Percentiles rank a stretch among this genome's conserved stretches.
These are phyloP conservation scores for Mesembrinibis cayennensis DNA, from an alignment of 2,113 vertebrate genomes.

Conservation along the genomic window DNA sequence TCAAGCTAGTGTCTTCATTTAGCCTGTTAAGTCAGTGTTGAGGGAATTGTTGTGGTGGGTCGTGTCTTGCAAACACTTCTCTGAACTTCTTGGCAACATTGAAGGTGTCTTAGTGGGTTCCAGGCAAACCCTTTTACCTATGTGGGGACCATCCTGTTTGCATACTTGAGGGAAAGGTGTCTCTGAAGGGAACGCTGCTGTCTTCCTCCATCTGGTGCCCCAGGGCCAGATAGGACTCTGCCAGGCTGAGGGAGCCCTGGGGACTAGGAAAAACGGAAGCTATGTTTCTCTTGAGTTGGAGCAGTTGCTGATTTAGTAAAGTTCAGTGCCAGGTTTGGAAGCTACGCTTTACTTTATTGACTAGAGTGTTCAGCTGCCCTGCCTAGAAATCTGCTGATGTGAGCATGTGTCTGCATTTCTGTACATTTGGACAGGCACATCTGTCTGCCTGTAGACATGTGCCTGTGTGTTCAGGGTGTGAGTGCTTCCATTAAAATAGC, in stretches of 20 bases:
- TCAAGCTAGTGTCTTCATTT: conserved; percentile 56
- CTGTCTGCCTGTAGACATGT: background rate
- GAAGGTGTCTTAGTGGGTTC: background rate
- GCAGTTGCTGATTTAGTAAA: background rate
- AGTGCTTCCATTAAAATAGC: background rate
- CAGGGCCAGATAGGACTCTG: background rate
- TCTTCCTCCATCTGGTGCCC: background rate
- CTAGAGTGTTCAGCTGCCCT: background rate
- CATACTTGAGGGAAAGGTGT: background rate
- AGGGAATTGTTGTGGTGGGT: background rate
- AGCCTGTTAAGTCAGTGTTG: background rate
- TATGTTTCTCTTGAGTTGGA: background rate
- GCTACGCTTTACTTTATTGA: background rate
- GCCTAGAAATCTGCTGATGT: background rate
- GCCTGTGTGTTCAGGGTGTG: background rate
- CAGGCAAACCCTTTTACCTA: background rate
- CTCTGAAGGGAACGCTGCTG: background rate
- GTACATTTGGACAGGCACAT: background rate
- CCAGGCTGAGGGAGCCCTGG: background rate
- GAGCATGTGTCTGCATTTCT: background rate
- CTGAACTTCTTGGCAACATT: conserved; percentile 1
- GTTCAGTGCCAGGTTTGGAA: background rate
- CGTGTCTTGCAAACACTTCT: conserved; percentile 11
- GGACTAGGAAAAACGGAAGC: background rate
- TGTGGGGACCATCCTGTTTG: background rate